These are phyloP conservation scores for Eclectus roratus DNA, from an alignment of 2,113 vertebrate genomes.

Conservation along the genomic window DNA sequence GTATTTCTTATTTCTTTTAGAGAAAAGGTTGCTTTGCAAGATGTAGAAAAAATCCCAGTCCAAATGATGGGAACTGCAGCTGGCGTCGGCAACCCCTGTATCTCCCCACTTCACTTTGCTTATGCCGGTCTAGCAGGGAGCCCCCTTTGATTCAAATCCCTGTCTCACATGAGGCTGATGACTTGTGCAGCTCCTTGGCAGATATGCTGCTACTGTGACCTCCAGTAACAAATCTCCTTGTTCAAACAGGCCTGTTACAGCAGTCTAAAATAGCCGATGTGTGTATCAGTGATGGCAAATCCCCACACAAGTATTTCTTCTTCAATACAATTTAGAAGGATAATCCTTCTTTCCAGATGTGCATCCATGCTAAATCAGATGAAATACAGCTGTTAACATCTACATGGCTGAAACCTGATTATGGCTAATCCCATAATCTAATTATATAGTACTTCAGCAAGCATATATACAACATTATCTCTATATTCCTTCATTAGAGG, in stretches of 20 bases:
- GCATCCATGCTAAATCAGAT: neutral
- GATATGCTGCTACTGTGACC: neutral
- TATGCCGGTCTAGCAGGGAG: neutral
- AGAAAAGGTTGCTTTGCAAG: neutral
- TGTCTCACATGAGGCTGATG: neutral
- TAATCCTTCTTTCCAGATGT: neutral
- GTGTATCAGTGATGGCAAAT: neutral
- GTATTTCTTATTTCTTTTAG: neutral
- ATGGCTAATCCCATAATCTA: neutral
- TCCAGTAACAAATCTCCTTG: neutral
- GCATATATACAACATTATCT: neutral
- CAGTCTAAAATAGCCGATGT: rapidly evolving
- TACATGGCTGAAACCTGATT: neutral
- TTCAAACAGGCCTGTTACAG: neutral
- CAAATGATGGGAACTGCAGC: neutral
- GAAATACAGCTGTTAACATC: conserved; percentile 15
- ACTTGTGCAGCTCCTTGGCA: neutral
- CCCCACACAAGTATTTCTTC: neutral
- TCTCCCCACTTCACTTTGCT: neutral
- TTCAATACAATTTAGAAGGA: neutral
- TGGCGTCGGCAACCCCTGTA: neutral
- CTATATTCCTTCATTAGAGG: neutral
- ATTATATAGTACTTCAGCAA: neutral
- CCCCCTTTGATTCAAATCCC: neutral
- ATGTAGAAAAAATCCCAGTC: neutral